phyloP scores from a whole-genome alignment of 1,140 invertebrate genomes.

The Philopotamus ludificatus region DNA sequence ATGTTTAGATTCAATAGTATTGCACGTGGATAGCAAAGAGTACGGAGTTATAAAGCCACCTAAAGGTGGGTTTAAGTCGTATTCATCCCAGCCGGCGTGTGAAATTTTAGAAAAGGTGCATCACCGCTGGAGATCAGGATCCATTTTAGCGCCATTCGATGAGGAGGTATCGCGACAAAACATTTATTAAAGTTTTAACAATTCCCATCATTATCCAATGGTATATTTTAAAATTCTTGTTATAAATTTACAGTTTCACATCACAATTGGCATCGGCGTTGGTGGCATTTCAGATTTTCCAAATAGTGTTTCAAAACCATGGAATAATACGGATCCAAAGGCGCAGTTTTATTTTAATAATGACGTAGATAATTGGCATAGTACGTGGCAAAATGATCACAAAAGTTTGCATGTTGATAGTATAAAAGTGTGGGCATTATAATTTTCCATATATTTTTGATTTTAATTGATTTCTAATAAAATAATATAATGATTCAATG shows the following conservation, averaged over 20 bases:
- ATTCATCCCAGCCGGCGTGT: too few relatives aligned
- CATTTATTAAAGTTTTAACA: neutral
- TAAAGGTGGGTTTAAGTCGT: slow-evolving; percentile 10
- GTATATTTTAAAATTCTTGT: neutral
- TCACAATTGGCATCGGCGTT: slow-evolving; percentile 58
- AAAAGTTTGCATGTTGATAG: slow-evolving; percentile 39
- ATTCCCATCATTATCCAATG: neutral
- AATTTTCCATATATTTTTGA: too few relatives aligned
- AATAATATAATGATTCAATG: too few relatives aligned
- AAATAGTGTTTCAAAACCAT: slow-evolving; percentile 54
- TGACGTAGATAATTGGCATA: slow-evolving; percentile 10
- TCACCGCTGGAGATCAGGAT: slow-evolving; percentile 46
- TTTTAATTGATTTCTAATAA: too few relatives aligned
- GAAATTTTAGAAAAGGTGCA: slow-evolving; percentile 39
- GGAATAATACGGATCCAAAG: slow-evolving; percentile 48
- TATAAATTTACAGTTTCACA: slow-evolving; percentile 53
- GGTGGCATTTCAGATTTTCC: slow-evolving; percentile 59
- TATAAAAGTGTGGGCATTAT: slow-evolving; percentile 42
- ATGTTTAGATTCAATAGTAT: slow-evolving; percentile 16
- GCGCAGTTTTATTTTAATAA: slow-evolving; percentile 40
- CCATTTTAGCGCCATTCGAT: slow-evolving; percentile 69
- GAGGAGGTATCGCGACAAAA: slow-evolving; percentile 70
- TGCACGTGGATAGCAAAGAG: slow-evolving; percentile 14
- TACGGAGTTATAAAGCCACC: slow-evolving; percentile 17
- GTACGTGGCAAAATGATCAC: slow-evolving; percentile 22